A percentile compares a stretch with the other conserved stretches of the same genome.
These are phyloP conservation scores for Ephialtes manifestator DNA, from an alignment of 2,888 invertebrate genomes.

Conservation along the genomic window DNA sequence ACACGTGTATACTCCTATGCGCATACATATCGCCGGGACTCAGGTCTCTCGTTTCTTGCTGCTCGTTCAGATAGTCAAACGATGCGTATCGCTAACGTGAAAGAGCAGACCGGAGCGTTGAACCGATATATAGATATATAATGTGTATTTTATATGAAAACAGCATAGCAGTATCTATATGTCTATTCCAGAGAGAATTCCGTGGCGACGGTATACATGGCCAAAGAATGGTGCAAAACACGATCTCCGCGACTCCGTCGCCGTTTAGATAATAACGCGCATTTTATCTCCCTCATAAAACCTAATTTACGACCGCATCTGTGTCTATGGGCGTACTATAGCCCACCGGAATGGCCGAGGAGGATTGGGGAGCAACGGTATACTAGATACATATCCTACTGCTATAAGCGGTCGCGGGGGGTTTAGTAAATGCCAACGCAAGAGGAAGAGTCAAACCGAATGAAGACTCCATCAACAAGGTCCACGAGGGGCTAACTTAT, in stretches of 20 bases:
- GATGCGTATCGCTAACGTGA: conserved; percentile 60
- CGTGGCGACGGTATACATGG: conserved; percentile 68
- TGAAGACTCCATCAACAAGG: conserved; percentile 50
- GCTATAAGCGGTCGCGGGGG: conserved; percentile 51
- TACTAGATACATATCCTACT: conserved; percentile 60
- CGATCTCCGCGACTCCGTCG: conserved; percentile 84
- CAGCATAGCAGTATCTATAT: conserved; percentile 16
- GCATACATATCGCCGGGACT: conserved; percentile 37
- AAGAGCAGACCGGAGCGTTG: conserved; percentile 59
- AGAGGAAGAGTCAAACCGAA: conserved; percentile 35
- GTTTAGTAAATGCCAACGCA: conserved; percentile 26
- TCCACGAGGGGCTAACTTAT: neutral
- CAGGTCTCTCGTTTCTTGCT: conserved; percentile 61
- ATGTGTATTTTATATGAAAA: conserved; percentile 17
- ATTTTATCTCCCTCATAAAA: conserved; percentile 86
- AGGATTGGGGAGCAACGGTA: conserved; percentile 50
- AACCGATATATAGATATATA: conserved; percentile 52
- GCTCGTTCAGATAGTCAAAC: conserved; percentile 61
- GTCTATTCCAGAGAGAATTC: conserved; percentile 62
- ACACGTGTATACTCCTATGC: conserved; percentile 46
- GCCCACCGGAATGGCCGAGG: conserved; percentile 79
- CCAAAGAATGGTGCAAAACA: conserved; percentile 80
- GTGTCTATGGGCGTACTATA: conserved; percentile 83
- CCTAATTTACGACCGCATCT: conserved; percentile 85
- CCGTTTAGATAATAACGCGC: conserved; percentile 86